A percentile compares a stretch with the other conserved stretches of the same genome.
These are phyloP conservation scores for Phylloscopus trochiloides DNA, from an alignment of 2,113 vertebrate species.

Conservation along the genomic window DNA sequence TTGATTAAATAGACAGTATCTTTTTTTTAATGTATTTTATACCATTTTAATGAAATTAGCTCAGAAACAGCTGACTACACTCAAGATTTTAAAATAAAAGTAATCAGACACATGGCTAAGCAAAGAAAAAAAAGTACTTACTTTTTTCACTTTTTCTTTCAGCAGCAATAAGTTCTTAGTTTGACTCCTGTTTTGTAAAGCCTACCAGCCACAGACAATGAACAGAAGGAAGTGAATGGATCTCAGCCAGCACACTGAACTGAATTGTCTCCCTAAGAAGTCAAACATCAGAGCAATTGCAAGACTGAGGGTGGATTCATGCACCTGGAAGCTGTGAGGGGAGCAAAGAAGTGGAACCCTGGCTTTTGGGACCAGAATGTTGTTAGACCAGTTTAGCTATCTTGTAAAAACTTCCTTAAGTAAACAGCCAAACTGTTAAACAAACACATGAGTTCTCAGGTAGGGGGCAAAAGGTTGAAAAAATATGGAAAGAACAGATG, in stretches of 20 bases:
- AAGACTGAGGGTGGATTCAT: neutral
- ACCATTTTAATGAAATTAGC: neutral
- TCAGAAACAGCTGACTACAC: neutral
- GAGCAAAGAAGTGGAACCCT: neutral
- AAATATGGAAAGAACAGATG: neutral
- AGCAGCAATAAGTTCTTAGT: neutral
- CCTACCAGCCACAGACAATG: neutral
- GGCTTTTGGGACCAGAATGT: neutral
- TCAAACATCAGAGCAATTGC: neutral
- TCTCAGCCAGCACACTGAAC: neutral
- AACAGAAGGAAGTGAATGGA: neutral
- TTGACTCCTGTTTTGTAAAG: neutral
- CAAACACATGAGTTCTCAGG: neutral
- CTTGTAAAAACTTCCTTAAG: constrained; percentile 1
- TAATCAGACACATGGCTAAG: neutral
- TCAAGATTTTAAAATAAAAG: neutral
- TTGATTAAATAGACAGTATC: neutral
- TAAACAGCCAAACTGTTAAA: constrained; percentile 4
- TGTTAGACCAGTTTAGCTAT: neutral
- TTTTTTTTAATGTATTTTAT: neutral
- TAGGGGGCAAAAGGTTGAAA: neutral
- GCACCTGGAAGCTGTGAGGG: neutral
- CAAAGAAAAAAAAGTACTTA: neutral
- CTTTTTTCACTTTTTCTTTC: neutral
- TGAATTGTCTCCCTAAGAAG: neutral